A percentile compares a stretch with the other conserved stretches of the same genome.
phyloP scores from a whole-genome alignment of 2,888 invertebrate genomes.

The Oscheius sp. region DNA sequence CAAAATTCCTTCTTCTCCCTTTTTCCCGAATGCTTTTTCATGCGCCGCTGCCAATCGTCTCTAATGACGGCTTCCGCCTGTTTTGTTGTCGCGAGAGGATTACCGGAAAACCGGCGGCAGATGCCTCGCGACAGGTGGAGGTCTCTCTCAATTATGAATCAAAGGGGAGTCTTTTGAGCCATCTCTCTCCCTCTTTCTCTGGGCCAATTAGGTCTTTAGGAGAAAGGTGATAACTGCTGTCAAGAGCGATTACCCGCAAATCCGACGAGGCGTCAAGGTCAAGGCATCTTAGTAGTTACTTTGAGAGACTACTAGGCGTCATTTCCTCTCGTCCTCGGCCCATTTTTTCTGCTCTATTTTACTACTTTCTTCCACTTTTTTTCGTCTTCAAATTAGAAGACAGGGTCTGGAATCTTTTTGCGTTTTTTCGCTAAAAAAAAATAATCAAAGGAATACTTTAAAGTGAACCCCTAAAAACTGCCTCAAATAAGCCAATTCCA shows the following conservation, averaged over 20 bases:
- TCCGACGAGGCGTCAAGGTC: slow-evolving; percentile 18
- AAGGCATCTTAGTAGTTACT: not conserved
- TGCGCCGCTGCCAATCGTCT: not conserved
- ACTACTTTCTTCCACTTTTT: not conserved
- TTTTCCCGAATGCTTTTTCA: not conserved
- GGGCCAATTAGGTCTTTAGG: too few relatives aligned
- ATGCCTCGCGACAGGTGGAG: too few relatives aligned
- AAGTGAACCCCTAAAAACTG: too few relatives aligned
- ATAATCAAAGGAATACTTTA: too few relatives aligned
- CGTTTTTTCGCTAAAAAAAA: too few relatives aligned
- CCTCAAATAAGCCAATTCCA: too few relatives aligned
- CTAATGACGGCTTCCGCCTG: slow-evolving; percentile 4
- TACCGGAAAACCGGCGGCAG: slow-evolving; percentile 5
- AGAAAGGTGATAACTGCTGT: slow-evolving; percentile 21
- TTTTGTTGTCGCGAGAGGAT: not conserved
- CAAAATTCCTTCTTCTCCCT: not conserved
- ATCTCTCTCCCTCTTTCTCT: not conserved
- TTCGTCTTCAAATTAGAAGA: too few relatives aligned
- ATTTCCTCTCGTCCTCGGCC: not conserved
- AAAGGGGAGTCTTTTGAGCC: not conserved
- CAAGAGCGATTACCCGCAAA: slow-evolving; percentile 19
- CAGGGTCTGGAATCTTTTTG: too few relatives aligned
- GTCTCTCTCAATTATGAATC: slow-evolving; percentile 1
- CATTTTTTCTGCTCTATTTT: not conserved
- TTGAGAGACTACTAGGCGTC: too few relatives aligned